phyloP scores from a whole-genome alignment of 2,113 vertebrate genomes.

The Leucoraja erinaceus region DNA sequence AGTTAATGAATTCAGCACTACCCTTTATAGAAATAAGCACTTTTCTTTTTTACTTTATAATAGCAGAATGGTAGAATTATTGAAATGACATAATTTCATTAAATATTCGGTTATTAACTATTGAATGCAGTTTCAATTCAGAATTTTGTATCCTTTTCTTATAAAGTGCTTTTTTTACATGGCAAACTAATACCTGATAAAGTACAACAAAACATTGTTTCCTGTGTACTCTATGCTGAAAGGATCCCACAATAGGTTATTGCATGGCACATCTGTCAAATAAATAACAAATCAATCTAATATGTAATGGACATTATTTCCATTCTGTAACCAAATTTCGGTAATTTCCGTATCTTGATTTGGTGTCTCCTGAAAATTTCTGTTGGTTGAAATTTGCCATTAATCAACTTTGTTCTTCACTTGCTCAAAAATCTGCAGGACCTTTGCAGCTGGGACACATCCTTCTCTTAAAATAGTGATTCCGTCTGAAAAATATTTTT shows the following conservation, averaged over 20 bases:
- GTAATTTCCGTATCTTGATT: not conserved
- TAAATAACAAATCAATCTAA: not conserved
- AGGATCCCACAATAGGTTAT: not conserved
- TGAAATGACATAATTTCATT: not conserved
- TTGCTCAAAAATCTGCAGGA: constrained; percentile 69
- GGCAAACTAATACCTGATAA: not conserved
- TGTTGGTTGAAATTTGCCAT: not conserved
- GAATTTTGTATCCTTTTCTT: not conserved
- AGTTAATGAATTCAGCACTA: not conserved
- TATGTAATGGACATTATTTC: not conserved
- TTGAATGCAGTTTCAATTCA: not conserved
- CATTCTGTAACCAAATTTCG: constrained; percentile 33
- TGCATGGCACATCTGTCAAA: not conserved
- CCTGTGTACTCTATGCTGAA: not conserved
- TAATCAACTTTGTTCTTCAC: constrained; percentile 55
- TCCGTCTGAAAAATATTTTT: constrained; percentile 51
- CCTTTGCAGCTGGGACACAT: constrained; percentile 69
- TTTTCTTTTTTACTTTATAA: not conserved
- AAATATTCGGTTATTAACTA: not conserved
- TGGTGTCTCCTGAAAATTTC: fast-evolving
- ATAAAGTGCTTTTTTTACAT: not conserved
- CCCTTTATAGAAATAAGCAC: not conserved
- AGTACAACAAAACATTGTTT: not conserved
- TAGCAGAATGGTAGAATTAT: not conserved
- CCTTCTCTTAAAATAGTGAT: constrained; percentile 76